These are phyloP conservation scores for Apodemia duryi DNA, from an alignment of 2,888 invertebrate genomes.

Conservation along the genomic window DNA sequence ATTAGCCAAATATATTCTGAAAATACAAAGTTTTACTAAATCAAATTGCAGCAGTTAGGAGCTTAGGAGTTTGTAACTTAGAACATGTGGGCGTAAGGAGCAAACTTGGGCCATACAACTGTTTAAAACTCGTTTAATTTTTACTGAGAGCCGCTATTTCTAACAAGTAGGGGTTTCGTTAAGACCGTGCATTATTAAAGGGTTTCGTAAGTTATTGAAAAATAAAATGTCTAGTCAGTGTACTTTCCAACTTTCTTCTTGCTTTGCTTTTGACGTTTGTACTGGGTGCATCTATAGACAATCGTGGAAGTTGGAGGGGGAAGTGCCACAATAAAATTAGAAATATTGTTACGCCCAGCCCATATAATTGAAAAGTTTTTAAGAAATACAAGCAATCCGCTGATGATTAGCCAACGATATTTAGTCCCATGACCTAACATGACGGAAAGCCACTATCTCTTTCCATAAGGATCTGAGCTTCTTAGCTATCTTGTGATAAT, in stretches of 20 bases:
- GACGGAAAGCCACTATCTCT: no score
- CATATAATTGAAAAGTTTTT: no score
- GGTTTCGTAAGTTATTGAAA: neutral
- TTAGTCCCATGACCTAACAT: no score
- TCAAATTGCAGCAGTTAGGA: neutral
- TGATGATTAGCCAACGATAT: no score
- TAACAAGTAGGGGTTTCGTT: conserved; percentile 4
- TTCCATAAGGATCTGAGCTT: no score
- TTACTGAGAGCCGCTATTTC: neutral
- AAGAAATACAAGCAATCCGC: no score
- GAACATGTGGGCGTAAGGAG: conserved; percentile 7
- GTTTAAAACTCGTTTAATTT: conserved; percentile 15
- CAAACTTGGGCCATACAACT: conserved; percentile 11
- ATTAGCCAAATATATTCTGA: neutral
- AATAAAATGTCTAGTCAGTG: neutral
- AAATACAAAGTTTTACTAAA: neutral
- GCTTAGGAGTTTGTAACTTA: conserved; percentile 5
- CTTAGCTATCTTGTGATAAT: no score
- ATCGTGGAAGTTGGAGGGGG: no score
- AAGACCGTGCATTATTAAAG: neutral
- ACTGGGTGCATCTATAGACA: no score
- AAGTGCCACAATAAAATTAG: no score
- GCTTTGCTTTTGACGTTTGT: no score
- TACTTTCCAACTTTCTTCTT: neutral
- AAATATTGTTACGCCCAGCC: no score